Conservation (phyloP, 2,888 invertebrate species). For the Amblyjoppa proteus region DNA sequence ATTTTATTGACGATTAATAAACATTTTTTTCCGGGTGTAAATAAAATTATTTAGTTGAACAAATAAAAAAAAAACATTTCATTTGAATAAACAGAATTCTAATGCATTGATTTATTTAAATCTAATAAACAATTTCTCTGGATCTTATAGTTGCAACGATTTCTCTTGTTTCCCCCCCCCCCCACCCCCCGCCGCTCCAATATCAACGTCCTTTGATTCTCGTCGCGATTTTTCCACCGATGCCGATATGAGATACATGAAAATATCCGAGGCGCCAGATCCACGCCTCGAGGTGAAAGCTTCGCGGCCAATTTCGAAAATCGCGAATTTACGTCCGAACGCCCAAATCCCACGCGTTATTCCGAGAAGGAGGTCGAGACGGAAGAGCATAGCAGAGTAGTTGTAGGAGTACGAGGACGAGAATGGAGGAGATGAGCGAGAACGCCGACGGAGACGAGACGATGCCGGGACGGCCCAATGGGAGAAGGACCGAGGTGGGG, state of each 20-base stretch:
- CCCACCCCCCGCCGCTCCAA: background rate
- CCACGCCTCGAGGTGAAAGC: constrained; percentile 48
- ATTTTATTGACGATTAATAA: too few relatives aligned
- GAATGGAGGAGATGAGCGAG: constrained; percentile 38
- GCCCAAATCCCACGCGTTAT: constrained; percentile 61
- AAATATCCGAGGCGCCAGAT: constrained; percentile 48
- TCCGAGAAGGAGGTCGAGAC: constrained; percentile 36
- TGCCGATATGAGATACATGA: constrained; percentile 19
- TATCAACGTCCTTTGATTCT: background rate
- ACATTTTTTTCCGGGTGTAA: too few relatives aligned
- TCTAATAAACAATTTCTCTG: too few relatives aligned
- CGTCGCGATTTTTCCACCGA: constrained; percentile 14
- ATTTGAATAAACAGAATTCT: too few relatives aligned
- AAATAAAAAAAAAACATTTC: too few relatives aligned
- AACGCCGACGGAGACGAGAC: constrained; percentile 61
- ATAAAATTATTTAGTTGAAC: too few relatives aligned
- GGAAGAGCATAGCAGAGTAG: constrained; percentile 57
- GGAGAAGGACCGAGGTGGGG: constrained; percentile 54
- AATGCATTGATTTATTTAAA: too few relatives aligned
- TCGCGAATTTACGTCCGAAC: constrained; percentile 63
- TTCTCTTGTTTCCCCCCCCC: background rate
- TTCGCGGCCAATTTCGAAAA: constrained; percentile 67
- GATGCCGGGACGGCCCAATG: constrained; percentile 56
- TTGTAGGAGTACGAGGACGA: constrained; percentile 60
- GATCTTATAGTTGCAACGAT: background rate